A percentile compares a stretch with the other conserved stretches of the same genome.
These are phyloP conservation scores for Clangula hyemalis DNA, from an alignment of 2,797 vertebrate species.

Conservation along the genomic window DNA sequence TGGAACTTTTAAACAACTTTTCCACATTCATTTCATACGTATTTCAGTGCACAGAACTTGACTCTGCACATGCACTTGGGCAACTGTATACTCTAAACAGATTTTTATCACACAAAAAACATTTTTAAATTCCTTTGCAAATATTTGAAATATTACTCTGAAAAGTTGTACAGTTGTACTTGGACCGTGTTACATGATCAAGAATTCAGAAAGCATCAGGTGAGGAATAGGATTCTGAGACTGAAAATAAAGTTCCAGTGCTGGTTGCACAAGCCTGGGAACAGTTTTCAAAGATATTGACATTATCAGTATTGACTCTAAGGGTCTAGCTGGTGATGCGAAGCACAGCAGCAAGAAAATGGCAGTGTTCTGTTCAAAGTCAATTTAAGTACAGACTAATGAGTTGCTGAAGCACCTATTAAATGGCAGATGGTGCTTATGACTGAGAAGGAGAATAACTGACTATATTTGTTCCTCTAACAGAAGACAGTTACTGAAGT, in stretches of 20 bases:
- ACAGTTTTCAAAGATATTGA: not conserved
- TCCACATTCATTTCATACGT: not conserved
- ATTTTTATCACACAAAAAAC: not conserved
- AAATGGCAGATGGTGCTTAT: slow-evolving; percentile 56
- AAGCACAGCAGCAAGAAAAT: slow-evolving; percentile 33
- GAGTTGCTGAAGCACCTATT: slow-evolving; percentile 42
- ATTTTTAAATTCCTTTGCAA: not conserved
- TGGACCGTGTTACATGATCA: not conserved
- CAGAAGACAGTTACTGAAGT: slow-evolving; percentile 4
- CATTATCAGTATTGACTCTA: not conserved
- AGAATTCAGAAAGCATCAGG: not conserved
- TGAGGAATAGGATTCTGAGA: not conserved
- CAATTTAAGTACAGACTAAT: slow-evolving; percentile 24
- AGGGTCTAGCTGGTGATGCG: not conserved
- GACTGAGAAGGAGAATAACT: not conserved
- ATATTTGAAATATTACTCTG: not conserved
- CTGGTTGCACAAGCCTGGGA: not conserved
- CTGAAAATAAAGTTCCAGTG: not conserved
- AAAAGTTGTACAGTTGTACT: not conserved
- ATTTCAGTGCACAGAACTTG: not conserved
- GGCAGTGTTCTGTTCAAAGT: slow-evolving; percentile 26
- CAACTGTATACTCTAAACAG: not conserved
- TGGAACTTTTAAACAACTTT: too few relatives aligned
- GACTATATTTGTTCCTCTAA: slow-evolving; percentile 13
- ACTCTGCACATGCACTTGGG: not conserved